Base-by-base conservation (phyloP, 2,888 invertebrate genomes). In the Anagyrus pseudococci region DNA sequence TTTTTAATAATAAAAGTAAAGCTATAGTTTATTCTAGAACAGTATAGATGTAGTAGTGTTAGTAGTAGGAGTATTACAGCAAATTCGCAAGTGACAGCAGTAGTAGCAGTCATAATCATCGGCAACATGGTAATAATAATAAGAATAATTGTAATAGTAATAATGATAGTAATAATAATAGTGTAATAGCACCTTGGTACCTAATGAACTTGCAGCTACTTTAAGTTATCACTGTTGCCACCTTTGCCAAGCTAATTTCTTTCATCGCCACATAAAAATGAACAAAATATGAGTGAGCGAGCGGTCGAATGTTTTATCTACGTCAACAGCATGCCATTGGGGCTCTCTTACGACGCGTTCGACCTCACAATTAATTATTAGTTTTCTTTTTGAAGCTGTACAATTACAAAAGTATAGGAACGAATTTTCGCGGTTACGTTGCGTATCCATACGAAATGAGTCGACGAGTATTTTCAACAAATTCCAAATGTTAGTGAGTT, bases 131-230 rank as follows among this genome's bases (percentile, higher is more conserved):
- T n/a, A n/a, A n/a, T n/a, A n/a, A n/a, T n/a, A n/a, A n/a, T n/a
- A n/a, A n/a, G n/a, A n/a, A n/a, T n/a, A n/a, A n/a, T n/a, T n/a
- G n/a, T n/a, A n/a, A n/a, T n/a, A n/a, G n/a, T n/a, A n/a, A n/a
- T n/a, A n/a, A 22, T 44, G 44, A 10, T 48, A 67, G 58, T 64
- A 66, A n/a, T 46, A 67, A 60, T 64, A 66, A n/a, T 46, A 66
- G 62, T 25, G 55, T 67, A 67, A 62, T 69, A 68, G 70, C 67
- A 62, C 66, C 64, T 62, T 67, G 57, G 62, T 65, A 68, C 55
- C 55, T 53, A 66, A 64, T 58, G 63, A 68, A 62, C 44, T 66
- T 61, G 67, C 50, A 53, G 15, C 44, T 64, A 59, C 8, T 64
- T 52, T 23, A 33, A 43, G 54, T 56, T 53, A 66, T 61, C 59